Evolutionary conservation across 2,797 vertebrate genomes (phyloP).

Genomic region (Masticophis lateralis): DNA sequence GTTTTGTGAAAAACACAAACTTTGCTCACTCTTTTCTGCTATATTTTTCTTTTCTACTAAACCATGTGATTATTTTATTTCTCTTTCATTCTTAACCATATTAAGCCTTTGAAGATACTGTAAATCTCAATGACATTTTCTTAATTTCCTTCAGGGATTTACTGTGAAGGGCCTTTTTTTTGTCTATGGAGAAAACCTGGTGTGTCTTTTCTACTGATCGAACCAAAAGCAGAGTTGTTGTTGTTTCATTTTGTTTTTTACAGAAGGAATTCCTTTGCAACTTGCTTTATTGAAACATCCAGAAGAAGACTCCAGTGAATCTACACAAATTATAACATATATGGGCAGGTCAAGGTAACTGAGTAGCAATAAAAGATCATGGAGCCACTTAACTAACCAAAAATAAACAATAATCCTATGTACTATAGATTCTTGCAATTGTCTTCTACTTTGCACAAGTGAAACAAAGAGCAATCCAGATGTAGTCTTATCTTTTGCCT

Average conservation of each 20-base stretch:
- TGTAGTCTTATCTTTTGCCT: background rate
- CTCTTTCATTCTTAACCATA: constrained; percentile 6
- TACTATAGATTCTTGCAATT: background rate
- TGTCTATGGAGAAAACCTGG: background rate
- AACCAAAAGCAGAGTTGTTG: background rate
- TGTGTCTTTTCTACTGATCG: background rate
- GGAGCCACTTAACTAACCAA: background rate
- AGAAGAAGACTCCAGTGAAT: background rate
- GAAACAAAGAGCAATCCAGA: background rate
- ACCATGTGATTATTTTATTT: constrained; percentile 20
- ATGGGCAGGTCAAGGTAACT: background rate
- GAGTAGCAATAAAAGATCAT: background rate
- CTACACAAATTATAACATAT: background rate
- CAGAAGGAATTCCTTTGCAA: background rate
- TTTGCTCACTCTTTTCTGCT: background rate
- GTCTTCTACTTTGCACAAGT: background rate
- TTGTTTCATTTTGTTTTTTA: background rate
- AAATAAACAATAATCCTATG: background rate
- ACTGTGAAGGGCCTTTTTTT: constrained; percentile 12
- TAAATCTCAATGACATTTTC: constrained; percentile 17
- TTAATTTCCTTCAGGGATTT: constrained; percentile 1
- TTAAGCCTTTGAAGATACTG: background rate
- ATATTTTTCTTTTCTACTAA: constrained; percentile 13
- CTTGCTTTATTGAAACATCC: background rate
- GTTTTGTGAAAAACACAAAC: background rate